Evolutionary conservation across 2,888 invertebrate species (phyloP).

Genomic region (Troides aeacus): DNA sequence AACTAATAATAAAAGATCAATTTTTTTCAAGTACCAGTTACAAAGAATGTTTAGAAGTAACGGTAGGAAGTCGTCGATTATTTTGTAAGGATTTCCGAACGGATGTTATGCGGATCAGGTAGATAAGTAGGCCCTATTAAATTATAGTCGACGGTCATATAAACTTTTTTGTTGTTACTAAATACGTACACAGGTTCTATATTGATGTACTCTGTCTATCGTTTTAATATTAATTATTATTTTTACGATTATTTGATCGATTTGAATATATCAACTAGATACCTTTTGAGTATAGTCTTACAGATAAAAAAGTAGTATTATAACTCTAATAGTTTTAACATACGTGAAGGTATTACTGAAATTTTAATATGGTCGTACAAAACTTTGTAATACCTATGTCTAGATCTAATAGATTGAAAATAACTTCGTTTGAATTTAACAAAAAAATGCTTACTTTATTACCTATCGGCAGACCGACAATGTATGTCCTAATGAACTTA

Average conservation of each 20-base stretch:
- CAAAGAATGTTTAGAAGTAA: slow-evolving; percentile 50
- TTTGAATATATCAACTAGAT: too few species aligned
- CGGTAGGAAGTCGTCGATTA: slow-evolving; percentile 72
- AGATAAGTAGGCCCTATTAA: slow-evolving; percentile 38
- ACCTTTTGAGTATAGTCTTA: too few species aligned
- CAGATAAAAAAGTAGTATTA: too few species aligned
- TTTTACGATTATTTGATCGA: too few species aligned
- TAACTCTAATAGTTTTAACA: too few species aligned
- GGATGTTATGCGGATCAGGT: slow-evolving; percentile 66
- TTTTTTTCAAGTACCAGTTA: slow-evolving; percentile 47
- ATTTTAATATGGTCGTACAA: background rate
- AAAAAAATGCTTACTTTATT: background rate
- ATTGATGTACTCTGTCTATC: background rate
- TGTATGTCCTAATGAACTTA: slow-evolving; percentile 12
- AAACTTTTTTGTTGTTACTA: slow-evolving; percentile 28
- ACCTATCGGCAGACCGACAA: background rate
- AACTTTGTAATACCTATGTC: background rate
- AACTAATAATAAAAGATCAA: slow-evolving; percentile 64
- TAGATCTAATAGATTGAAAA: background rate
- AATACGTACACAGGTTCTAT: background rate
- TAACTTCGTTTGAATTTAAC: background rate
- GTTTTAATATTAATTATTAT: background rate
- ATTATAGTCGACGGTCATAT: slow-evolving; percentile 31
- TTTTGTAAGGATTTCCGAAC: slow-evolving; percentile 68
- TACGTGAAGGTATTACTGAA: too few species aligned